These are phyloP conservation scores for Apus apus DNA, from an alignment of 2,113 vertebrate genomes.

Conservation along the genomic window DNA sequence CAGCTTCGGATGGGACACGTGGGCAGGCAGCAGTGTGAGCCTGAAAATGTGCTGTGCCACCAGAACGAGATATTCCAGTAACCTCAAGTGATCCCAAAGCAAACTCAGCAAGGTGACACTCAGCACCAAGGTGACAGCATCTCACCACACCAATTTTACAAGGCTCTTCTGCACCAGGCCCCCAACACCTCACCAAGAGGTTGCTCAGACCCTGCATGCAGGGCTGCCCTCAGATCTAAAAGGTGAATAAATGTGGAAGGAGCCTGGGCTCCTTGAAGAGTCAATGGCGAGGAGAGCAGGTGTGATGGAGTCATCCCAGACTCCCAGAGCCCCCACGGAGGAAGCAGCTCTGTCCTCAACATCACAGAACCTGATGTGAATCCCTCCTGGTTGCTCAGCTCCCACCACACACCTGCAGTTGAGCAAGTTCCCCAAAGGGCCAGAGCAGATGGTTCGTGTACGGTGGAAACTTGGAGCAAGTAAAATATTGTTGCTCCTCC, in stretches of 20 bases:
- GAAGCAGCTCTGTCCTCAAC: neutral
- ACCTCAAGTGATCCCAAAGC: neutral
- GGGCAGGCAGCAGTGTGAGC: neutral
- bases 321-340: neutral
- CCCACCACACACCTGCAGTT: neutral
- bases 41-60: neutral
- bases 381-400: neutral
- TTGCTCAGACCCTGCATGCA: too few relatives aligned
- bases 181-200: neutral
- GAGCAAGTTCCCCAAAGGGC: fast-evolving
- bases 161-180: neutral
- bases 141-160: neutral
- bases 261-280: fast-evolving
- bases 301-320: neutral
- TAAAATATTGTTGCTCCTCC: neutral
- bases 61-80: neutral
- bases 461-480: neutral
- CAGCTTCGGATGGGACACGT: fast-evolving
- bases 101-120: neutral
- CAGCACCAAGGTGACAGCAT: too few relatives aligned
- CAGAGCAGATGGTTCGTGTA: neutral
- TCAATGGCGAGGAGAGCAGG: fast-evolving
- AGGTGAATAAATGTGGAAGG: neutral
- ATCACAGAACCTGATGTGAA: neutral
- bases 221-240: too few relatives aligned